Evolutionary conservation across 2,888 invertebrate species (phyloP).

Genomic region (Epinotia ramella): DNA sequence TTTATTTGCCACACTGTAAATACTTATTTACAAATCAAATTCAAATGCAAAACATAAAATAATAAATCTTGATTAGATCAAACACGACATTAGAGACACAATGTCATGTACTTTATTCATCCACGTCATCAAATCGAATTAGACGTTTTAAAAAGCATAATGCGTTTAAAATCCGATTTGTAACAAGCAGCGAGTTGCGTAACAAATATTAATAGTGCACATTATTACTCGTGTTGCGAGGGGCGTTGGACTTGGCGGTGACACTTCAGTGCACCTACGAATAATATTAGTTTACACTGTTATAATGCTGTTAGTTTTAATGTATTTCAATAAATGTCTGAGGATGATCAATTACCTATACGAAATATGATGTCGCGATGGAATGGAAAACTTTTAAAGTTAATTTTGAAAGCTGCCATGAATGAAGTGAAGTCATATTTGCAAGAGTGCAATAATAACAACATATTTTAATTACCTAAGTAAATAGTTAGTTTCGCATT

Average conservation of each 20-base stretch:
- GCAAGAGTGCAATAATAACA: too few species aligned
- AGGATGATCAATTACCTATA: background rate
- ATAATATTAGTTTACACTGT: background rate
- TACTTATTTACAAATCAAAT: background rate
- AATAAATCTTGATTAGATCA: slow-evolving; percentile 29
- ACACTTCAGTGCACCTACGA: slow-evolving; percentile 19
- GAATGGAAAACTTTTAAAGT: background rate
- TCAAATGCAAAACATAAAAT: background rate
- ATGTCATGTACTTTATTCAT: slow-evolving; percentile 2
- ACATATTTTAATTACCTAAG: too few species aligned
- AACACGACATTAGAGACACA: slow-evolving; percentile 22
- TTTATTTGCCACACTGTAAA: too few species aligned
- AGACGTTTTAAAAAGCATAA: slow-evolving; percentile 38
- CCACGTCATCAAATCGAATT: slow-evolving; percentile 40
- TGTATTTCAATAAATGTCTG: background rate
- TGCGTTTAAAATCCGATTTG: slow-evolving; percentile 44
- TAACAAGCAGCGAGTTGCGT: slow-evolving; percentile 14
- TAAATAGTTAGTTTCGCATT: too few species aligned
- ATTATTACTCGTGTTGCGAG: slow-evolving; percentile 8
- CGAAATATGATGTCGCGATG: background rate
- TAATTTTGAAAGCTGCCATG: background rate
- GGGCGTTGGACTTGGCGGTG: slow-evolving; percentile 24
- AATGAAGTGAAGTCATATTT: too few species aligned
- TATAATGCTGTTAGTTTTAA: background rate
- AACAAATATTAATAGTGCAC: slow-evolving; percentile 44